phyloP scores from a whole-genome alignment of 2,888 invertebrate species.

The Camponotus fellah region DNA sequence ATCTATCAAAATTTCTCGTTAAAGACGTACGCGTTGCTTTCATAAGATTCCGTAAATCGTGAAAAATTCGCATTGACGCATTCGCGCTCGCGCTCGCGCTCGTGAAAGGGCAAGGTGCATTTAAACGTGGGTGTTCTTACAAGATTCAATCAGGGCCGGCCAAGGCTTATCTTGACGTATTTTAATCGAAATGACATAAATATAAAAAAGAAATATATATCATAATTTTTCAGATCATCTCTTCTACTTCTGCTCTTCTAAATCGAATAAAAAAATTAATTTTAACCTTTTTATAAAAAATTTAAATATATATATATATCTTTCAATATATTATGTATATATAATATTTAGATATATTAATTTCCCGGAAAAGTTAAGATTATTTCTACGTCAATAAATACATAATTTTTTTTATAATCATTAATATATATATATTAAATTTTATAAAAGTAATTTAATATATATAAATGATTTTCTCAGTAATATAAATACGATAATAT shows the following conservation, averaged over 20 bases:
- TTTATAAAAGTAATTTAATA: neutral
- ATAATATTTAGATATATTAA: neutral
- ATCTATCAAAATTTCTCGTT: constrained; percentile 4
- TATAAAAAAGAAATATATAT: neutral
- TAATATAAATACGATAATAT: neutral
- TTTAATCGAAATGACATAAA: neutral
- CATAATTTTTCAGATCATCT: neutral
- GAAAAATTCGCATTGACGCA: neutral
- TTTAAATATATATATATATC: neutral
- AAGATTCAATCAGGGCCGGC: constrained; percentile 49
- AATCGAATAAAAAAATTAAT: neutral
- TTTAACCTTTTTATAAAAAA: neutral
- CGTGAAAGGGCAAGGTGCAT: constrained; percentile 75
- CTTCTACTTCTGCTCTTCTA: neutral
- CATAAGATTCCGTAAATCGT: constrained; percentile 6
- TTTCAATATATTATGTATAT: neutral
- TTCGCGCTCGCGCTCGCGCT: neutral
- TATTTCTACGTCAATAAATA: neutral
- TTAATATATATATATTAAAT: neutral
- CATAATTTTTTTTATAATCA: neutral
- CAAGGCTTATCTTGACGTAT: neutral
- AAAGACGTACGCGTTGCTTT: neutral
- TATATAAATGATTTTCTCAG: no score
- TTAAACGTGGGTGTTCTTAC: constrained; percentile 74
- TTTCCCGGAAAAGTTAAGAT: no score